Evolutionary conservation across 2,888 invertebrate species (phyloP), one percentile per base, ranked within the genome.

Genomic region (Gymnocheta viridis): DNA sequence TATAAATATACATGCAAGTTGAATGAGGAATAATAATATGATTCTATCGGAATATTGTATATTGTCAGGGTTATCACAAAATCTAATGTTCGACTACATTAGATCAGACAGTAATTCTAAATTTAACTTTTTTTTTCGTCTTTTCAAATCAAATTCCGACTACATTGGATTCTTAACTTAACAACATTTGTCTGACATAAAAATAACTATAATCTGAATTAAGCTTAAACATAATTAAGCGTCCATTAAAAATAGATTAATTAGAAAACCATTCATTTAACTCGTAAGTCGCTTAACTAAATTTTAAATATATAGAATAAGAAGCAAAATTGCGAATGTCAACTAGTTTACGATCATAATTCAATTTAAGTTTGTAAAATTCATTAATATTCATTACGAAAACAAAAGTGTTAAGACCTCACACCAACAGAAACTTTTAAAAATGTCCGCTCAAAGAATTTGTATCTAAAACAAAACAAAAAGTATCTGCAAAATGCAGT

Each of bases 331-430:
- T 7, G 14, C 32, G 35, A 60, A 17, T 60, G 47, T 72, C 58
- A 60, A 35, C n/a, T 17, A 44, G 70, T 44, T 70, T 32, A 58
- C 60, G 72, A 24, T 60, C 47, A 47, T 72, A 72, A 72, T 60
- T 73, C 24, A 62, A 62, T 73, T 73, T 62, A 38, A 17, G 35
- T 35, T 73, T 62, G 38, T 27, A 54, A 54, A 54, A 49, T 60
- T 60, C 73, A 62, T 73, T 60, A 62, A 60, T 73, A 73, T 60
- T 73, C 73, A 62, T 60, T 60, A 73, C n/a, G 32, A 60, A 58
- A 60, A 58, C n/a, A n/a, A 60, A 73, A 73, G 24, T 58, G 32
- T 58, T 58, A 12, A 38, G 35, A 73, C 47, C 32, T 24, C 6
- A 58, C 54, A 38, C 10, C 51, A 67, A 44, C 27, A 54, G 24